A percentile compares a stretch with the other conserved stretches of the same genome.
phyloP scores from a whole-genome alignment of 2,797 vertebrate species.

The Vipera ursinii region DNA sequence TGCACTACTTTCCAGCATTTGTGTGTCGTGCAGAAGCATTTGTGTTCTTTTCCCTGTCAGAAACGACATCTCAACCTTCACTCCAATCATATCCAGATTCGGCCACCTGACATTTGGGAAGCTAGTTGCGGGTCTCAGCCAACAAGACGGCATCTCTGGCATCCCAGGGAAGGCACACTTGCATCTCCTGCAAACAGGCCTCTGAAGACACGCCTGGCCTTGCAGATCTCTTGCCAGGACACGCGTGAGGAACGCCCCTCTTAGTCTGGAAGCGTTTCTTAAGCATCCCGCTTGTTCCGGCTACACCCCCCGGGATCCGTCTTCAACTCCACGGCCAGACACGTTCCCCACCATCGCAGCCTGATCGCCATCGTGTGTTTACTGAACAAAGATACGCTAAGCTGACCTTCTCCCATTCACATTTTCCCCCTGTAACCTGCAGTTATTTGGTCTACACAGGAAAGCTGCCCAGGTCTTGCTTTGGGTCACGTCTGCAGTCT shows the following conservation, averaged over 20 bases:
- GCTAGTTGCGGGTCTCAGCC: neutral
- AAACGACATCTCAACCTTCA: neutral
- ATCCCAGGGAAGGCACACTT: neutral
- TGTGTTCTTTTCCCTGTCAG: neutral
- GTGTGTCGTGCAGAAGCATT: neutral
- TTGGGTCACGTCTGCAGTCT: neutral
- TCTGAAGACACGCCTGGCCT: neutral
- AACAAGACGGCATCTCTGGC: neutral
- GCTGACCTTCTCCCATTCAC: neutral
- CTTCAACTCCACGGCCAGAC: neutral
- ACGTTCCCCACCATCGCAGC: neutral
- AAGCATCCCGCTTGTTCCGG: neutral
- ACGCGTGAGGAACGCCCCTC: rapidly evolving
- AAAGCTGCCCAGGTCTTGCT: neutral
- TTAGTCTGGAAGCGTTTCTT: neutral
- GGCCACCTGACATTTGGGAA: neutral
- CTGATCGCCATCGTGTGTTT: neutral
- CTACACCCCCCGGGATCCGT: too few relatives aligned
- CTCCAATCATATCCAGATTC: neutral
- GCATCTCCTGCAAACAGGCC: neutral
- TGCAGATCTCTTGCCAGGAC: neutral
- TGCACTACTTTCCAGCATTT: neutral
- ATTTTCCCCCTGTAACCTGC: neutral
- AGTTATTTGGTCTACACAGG: neutral
- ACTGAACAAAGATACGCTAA: neutral